Base-by-base conservation (phyloP, 2,888 invertebrate species). In the Watsonalla binaria region DNA sequence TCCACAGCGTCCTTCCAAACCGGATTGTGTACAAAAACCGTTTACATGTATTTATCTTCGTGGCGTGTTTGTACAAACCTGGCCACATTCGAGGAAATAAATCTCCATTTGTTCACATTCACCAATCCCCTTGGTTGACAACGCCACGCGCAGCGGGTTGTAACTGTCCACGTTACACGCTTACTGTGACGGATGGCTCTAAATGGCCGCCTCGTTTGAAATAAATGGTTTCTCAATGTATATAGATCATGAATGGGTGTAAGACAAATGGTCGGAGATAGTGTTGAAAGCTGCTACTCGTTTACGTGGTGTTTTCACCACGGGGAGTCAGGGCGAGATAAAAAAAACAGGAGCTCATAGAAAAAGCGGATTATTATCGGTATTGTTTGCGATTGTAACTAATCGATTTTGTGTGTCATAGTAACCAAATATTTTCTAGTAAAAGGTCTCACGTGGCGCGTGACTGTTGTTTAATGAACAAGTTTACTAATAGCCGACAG, bases 61-160 rank as follows among this genome's bases (percentile, higher is more conserved):
- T 61, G 61, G 58, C 62, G 57, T 86, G 82, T 86, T 85, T 86
- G 80, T 78, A 83, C 78, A 84, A 86, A 72, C 74, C 71, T 70
- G 66, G 68, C 61, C 69, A 71, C 69, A 65, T 82, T 84, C 78
- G 66, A 60, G 62, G 76, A 80, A 82, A 86, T 83, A 79, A 83
- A 85, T 83, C 78, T 80, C 76, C 74, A 82, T 84, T 84, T 86
- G 80, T 80, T 75, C 58, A 73, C 75, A 80, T 81, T 86, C 81
- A 83, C 82, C 80, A 82, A 85, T 83, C 78, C 70, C 65, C 59
- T 56, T 13, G 49, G 53, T 59, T 63, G 54, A 62, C 66, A 59
- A 59, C 53, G 58, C 46, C 53, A 64, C 59, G 66, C 72, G 64
- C 78, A 54, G 68, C 77, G 65, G 78, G 80, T 68, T 72, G 73